These are phyloP conservation scores for Sminthurides bifidus DNA, from an alignment of 1,140 invertebrate species.

Conservation along the genomic window DNA sequence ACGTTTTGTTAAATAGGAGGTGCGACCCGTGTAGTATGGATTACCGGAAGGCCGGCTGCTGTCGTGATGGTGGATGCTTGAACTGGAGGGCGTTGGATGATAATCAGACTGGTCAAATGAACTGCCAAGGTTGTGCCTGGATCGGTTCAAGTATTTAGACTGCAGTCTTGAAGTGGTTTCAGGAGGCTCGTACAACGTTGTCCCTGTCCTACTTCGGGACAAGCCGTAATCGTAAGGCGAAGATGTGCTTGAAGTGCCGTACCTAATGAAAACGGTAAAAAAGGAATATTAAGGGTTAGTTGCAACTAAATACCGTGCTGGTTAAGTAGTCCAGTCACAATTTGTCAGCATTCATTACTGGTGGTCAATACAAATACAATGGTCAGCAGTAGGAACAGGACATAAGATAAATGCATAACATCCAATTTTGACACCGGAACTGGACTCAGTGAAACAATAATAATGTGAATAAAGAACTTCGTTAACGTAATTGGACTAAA, in stretches of 20 bases:
- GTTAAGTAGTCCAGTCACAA: too few relatives aligned
- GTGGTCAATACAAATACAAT: too few relatives aligned
- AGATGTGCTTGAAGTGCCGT: slow-evolving; percentile 8
- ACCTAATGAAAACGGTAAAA: slow-evolving; percentile 5
- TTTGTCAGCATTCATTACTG: too few relatives aligned
- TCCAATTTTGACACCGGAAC: too few relatives aligned
- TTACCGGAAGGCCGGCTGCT: neutral
- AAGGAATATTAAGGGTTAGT: too few relatives aligned
- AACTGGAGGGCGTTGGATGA: slow-evolving; percentile 18
- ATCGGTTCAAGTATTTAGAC: slow-evolving; percentile 32
- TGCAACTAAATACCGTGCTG: too few relatives aligned
- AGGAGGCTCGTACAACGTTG: slow-evolving; percentile 18
- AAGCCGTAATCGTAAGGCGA: slow-evolving; percentile 16
- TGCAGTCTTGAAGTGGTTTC: slow-evolving; percentile 18
- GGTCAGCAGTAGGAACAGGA: too few relatives aligned
- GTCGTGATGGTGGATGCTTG: slow-evolving; percentile 18
- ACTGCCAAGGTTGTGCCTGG: slow-evolving; percentile 20
- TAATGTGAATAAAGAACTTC: too few relatives aligned
- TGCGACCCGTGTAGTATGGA: slow-evolving; percentile 16
- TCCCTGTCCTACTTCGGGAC: slow-evolving; percentile 23
- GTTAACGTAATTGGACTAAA: too few relatives aligned
- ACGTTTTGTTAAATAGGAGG: slow-evolving; percentile 28
- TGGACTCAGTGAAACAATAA: too few relatives aligned
- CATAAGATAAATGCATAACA: too few relatives aligned
- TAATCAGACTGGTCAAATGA: slow-evolving; percentile 23